Evolutionary conservation across 2,113 vertebrate genomes (phyloP).

Genomic region (Aldabrachelys gigantea): DNA sequence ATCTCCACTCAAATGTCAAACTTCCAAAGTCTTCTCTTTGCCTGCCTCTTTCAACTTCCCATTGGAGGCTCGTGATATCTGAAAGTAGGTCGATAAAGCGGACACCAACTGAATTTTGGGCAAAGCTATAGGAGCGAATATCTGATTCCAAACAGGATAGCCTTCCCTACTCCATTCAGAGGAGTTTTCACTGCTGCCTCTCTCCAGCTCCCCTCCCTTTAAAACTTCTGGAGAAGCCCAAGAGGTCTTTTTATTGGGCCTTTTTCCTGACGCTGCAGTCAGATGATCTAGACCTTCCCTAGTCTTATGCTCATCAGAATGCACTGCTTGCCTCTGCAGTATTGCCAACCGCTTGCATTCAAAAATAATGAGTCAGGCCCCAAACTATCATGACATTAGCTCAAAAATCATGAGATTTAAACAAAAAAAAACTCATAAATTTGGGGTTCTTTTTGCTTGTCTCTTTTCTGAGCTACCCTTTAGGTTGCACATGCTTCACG

Average conservation of each 20-base stretch:
- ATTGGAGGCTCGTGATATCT: background rate
- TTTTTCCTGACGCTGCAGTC: background rate
- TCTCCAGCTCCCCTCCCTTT: background rate
- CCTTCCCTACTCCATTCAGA: background rate
- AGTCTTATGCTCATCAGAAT: background rate
- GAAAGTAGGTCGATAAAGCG: background rate
- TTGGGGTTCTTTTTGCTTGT: background rate
- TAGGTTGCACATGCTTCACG: background rate
- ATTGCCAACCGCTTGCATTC: background rate
- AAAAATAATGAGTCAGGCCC: background rate
- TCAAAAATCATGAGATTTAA: background rate
- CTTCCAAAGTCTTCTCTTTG: background rate
- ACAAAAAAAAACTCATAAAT: background rate
- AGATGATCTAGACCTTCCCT: accelerated
- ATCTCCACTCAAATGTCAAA: background rate
- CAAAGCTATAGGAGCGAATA: background rate
- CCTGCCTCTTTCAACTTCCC: background rate
- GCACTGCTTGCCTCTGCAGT: background rate
- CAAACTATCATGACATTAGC: background rate
- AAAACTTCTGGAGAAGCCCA: background rate
- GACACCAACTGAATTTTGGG: background rate
- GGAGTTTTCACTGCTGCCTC: background rate
- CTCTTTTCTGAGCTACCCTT: constrained; percentile 24
- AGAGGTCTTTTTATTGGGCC: background rate
- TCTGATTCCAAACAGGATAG: background rate